Evolutionary conservation across 37 sponge, comb jelly and placozoan genomes (phyloP).

Genomic region (Agelas oroides): DNA sequence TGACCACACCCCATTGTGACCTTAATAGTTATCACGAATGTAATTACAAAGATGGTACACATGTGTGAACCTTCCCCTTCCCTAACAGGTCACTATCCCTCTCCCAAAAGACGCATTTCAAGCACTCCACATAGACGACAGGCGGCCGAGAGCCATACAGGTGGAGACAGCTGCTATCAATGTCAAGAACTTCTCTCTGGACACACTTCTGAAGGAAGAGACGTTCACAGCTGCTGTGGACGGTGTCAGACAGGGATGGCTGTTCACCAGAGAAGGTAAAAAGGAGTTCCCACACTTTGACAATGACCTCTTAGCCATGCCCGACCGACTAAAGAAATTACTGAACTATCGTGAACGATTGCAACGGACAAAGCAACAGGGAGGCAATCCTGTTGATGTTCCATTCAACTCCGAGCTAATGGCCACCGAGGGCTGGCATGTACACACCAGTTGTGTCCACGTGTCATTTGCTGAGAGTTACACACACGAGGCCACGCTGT

Average conservation of each 20-base stretch:
- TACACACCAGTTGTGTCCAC: conserved; percentile 58
- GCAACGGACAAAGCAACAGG: no score
- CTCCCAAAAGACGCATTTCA: conserved; percentile 22
- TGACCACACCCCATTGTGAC: no score
- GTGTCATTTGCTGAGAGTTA: conserved; percentile 46
- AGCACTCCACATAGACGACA: conserved; percentile 23
- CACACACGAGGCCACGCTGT: conserved; percentile 48
- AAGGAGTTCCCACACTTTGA: conserved; percentile 65
- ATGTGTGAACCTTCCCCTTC: no score
- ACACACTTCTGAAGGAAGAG: conserved; percentile 17
- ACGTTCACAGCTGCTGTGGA: conserved; percentile 40
- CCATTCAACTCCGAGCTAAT: conserved; percentile 3
- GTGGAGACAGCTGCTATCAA: conserved; percentile 68
- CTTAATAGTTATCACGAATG: no score
- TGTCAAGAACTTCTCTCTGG: conserved; percentile 39
- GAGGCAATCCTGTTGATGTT: no score
- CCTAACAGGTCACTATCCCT: conserved; percentile 70
- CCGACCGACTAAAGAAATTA: conserved; percentile 21
- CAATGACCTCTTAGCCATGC: conserved; percentile 33
- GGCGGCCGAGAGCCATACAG: conserved; percentile 78
- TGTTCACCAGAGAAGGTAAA: conserved; percentile 28
- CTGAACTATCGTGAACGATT: conserved; percentile 1
- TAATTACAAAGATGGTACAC: no score
- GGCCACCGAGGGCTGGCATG: conserved; percentile 53
- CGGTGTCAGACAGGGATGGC: conserved; percentile 37